Evolutionary conservation across 23 tunicate species (phyloP).

Genomic region (Halocynthia aurantium): DNA sequence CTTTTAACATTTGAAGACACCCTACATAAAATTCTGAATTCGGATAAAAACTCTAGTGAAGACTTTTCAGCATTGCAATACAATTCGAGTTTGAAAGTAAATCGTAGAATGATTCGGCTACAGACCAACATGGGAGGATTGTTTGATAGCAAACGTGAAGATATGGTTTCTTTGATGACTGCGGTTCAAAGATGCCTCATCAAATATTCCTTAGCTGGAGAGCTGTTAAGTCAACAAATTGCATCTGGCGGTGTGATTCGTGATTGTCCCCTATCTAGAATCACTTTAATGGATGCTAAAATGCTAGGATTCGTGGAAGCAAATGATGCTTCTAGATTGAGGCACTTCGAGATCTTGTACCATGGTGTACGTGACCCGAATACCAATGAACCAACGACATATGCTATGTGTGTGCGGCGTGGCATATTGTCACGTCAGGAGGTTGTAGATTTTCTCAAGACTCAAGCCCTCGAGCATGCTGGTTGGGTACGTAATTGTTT

Average conservation of each 20-base stretch:
- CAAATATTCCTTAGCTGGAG: conserved; percentile 1
- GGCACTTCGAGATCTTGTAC: conserved; percentile 7
- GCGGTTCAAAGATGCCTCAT: conserved; percentile 8
- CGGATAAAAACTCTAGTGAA: not conserved
- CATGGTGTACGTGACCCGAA: conserved; percentile 21
- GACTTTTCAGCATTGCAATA: not conserved
- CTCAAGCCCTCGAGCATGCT: conserved; percentile 18
- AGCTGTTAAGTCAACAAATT: conserved; percentile 12
- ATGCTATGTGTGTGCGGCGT: conserved; percentile 24
- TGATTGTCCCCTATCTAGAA: not conserved
- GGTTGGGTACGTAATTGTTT: conserved; percentile 27
- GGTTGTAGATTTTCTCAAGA: conserved; percentile 10
- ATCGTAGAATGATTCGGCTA: conserved; percentile 14
- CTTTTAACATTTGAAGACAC: conserved; percentile 8
- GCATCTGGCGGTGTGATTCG: conserved; percentile 16
- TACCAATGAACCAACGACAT: conserved; percentile 7
- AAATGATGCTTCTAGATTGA: not conserved
- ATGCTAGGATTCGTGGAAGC: not conserved
- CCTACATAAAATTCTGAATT: not conserved
- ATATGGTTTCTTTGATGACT: conserved; percentile 4
- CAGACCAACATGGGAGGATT: conserved; percentile 17
- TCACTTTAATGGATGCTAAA: conserved; percentile 6
- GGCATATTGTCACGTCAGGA: conserved; percentile 5
- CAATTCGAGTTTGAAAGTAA: not conserved
- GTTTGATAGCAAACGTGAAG: not conserved